phyloP scores from a whole-genome alignment of 2,797 vertebrate genomes.

The Lacerta viridis region DNA sequence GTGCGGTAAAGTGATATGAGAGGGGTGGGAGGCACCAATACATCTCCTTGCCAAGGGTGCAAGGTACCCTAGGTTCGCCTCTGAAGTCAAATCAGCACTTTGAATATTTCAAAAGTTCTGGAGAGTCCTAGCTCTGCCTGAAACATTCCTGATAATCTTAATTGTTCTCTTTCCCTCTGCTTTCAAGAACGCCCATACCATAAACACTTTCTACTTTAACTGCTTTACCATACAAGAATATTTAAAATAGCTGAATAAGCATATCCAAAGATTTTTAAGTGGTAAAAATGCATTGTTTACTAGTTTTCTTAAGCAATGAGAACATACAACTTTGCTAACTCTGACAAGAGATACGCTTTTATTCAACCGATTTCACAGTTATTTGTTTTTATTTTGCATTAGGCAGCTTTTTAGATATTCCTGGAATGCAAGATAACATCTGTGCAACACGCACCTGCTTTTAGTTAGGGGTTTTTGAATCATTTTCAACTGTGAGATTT shows the following conservation, averaged over 20 bases:
- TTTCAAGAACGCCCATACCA: background rate
- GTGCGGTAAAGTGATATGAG: too few relatives aligned
- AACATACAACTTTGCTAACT: slow-evolving; percentile 41
- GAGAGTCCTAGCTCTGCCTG: slow-evolving; percentile 60
- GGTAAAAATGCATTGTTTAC: slow-evolving; percentile 25
- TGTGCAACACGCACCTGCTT: slow-evolving; percentile 79
- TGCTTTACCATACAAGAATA: background rate
- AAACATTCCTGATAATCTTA: slow-evolving; percentile 50
- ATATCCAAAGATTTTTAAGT: background rate
- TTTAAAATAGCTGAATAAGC: slow-evolving; percentile 30
- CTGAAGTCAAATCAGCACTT: too few relatives aligned
- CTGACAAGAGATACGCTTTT: slow-evolving; percentile 61
- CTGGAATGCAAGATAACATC: slow-evolving; percentile 74
- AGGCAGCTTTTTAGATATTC: slow-evolving; percentile 76
- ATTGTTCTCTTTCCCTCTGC: background rate
- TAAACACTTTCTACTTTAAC: slow-evolving; percentile 10
- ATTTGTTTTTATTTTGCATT: slow-evolving; percentile 77
- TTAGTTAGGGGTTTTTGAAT: slow-evolving; percentile 76
- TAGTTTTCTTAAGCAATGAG: slow-evolving; percentile 53
- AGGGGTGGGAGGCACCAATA: too few relatives aligned
- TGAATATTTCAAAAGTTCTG: slow-evolving; percentile 39
- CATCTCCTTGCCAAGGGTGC: too few relatives aligned
- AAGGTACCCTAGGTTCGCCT: too few relatives aligned
- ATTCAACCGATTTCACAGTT: slow-evolving; percentile 44
- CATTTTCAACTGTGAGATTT: slow-evolving; percentile 69